Evolutionary conservation across 1,140 invertebrate genomes (phyloP), one percentile per base, ranked within the genome.

Genomic region (Andrena cerasifolii): DNA sequence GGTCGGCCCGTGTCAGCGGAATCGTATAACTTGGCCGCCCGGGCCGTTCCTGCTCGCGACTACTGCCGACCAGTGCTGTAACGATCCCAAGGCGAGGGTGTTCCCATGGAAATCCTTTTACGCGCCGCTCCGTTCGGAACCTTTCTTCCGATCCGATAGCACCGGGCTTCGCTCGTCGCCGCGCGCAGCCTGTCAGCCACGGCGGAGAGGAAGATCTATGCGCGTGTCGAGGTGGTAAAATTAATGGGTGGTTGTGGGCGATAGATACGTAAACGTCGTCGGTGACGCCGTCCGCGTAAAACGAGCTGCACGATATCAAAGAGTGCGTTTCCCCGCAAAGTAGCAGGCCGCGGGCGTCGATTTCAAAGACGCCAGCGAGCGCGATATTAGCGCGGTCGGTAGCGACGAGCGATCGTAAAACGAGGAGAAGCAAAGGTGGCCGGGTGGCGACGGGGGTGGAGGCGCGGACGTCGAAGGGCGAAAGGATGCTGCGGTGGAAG

Each of bases 1-100:
- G 86, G 84, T 80, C 73, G 77, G 51, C 56, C 86, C 85, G 84
- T 89, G 89, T 90, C 89, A 90, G 83, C 87, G 86, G 80, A 89
- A 89, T 87, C 89, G 85, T 89, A 85, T 81, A 89, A 89, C 87
- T 88, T 79, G 47, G 61, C 74, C 59, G 61, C n/a, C n/a, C 4
- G 36, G 36, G 4, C 51, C 24, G 47, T 51, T 72, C 3, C 10
- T 70, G 43, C 33, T 18, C 14, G 24, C 53, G 59, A n/a, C n/a
- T n/a, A n/a, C n/a, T n/a, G n/a, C n/a, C n/a, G n/a, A n/a, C n/a
- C n/a, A n/a, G n/a, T n/a, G n/a, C n/a, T n/a, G n/a, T n/a, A n/a
- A n/a, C n/a, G n/a, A n/a, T n/a, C n/a, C n/a, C n/a, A n/a, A n/a
- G n/a, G n/a, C n/a, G n/a, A n/a, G n/a, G n/a, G n/a, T n/a, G n/a